Base-by-base conservation (phyloP, 2,797 vertebrate genomes). In the Takifugu ocellatus region DNA sequence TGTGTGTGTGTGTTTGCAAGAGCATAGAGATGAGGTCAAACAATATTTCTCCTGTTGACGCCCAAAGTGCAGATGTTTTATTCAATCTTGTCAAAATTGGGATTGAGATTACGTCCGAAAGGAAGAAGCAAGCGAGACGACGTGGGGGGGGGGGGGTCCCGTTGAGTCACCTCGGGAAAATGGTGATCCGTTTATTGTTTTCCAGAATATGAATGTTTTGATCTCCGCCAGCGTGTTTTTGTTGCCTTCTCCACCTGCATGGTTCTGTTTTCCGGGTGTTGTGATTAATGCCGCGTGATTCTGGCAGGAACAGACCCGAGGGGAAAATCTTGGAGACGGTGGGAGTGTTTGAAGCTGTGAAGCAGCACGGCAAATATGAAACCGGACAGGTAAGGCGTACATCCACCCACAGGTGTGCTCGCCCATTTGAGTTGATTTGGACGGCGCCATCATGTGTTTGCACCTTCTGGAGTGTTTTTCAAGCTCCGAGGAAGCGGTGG, bases 311-410 rank as follows among this genome's bases (percentile, higher is more conserved):
- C 89, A 94, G 95, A 48, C 92, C 93, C 0, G 96, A 98, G 56
- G 94, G 95, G 69, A 99, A 99, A 90, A 94, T 98, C 67, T 78
- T 98, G 88, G 96, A 98, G 78, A 92, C 96, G 0, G 97, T 99
- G 2, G 97, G 97, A 46, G 92, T 98, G 59, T 97, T 99, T 78
- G 96, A 99, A 77, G 93, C 94, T 16, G 93, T 95, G 26, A 98
- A 96, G 84, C 95, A 96, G 66, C 95, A 98, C 0, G 97, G 97
- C 39, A 99, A 98, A 89, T 98, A 99, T 4, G 96, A 98, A 88
- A 98, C 97, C 0, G 97, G 96, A 39, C 97, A 99, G 94, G 97
- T 98, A 62, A 88, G 89, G 36, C 12, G 7, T 42, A 25, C n/a
- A 42, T 5, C 3, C 12, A 11, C 12, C 11, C 5, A 10, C 49